Base-by-base conservation (phyloP, 2,113 vertebrate genomes). In the Dolichallabes microphthalmus region DNA sequence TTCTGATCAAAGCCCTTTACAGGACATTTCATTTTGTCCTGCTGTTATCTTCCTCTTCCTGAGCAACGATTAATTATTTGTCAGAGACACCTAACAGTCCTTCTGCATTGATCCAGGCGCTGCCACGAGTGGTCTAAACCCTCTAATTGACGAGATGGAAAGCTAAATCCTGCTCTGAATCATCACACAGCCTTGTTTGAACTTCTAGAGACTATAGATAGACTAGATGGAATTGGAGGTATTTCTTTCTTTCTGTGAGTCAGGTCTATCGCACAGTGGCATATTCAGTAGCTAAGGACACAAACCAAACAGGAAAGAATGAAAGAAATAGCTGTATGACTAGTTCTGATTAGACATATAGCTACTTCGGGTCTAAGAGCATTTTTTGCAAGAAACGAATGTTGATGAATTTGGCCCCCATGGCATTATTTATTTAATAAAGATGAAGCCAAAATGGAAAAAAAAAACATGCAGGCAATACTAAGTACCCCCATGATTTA, bases 1-100 rank as follows among this genome's bases (percentile, higher is more conserved):
- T 74, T 83, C 6, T 45, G 82, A 74, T 83, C 82, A 83, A 61
- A 75, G 82, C 66, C 22, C 53, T 73, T 71, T 57, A 73, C 39
- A 53, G 50, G 53, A 25, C 68, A 83, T 71, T 83, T 58, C 20
- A 58, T 83, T 83, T 83, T 71, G 82, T 25, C 27, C 22, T 15
- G 11, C n/a, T 83, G 52, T 83, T 83, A 57, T 71, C 52, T 73
- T 69, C 79, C 60, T 25, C 66, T 66, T 83, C 55, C 52, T 58
- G 4, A 73, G 32, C 66, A 35, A 20, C 52, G 60, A 32, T 71
- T 83, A 69, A 60, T 60, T 57, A 61, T 83, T 83, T 71, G 53
- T 58, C 53, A 45, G 7, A 58, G 52, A 12, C 66, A 82, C 25
- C 63, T 55, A 13, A 71, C 45, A 73, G 15, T 58, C 10, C 35